Percentiles rank a stretch among this genome's conserved stretches.
Evolutionary conservation across 2,113 vertebrate genomes (phyloP).

Genomic region (Forbesichthys agassizii): DNA sequence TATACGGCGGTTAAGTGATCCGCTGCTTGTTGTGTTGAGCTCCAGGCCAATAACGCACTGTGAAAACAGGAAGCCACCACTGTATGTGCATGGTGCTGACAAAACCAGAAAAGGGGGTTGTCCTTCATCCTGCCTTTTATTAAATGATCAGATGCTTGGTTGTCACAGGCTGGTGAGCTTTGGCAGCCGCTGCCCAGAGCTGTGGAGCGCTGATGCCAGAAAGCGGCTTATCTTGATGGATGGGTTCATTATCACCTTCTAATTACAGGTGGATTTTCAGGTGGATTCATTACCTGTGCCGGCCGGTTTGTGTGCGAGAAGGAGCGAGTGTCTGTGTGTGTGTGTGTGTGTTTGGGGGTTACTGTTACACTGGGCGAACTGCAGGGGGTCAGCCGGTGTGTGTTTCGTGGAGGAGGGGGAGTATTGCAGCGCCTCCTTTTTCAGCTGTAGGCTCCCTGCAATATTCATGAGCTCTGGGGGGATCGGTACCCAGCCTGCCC

Average conservation of each 20-base stretch:
- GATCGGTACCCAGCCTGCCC: conserved; percentile 51
- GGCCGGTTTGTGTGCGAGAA: conserved; percentile 48
- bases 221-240: conserved; percentile 80
- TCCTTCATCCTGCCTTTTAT: conserved; percentile 56
- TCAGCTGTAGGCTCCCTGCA: conserved; percentile 72
- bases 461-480: conserved; percentile 74
- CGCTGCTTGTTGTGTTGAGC: neutral
- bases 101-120: neutral
- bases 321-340: conserved; percentile 12
- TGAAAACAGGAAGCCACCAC: conserved; percentile 10
- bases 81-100: conserved; percentile 3
- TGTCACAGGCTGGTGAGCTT: conserved; percentile 57
- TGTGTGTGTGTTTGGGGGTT: conserved; percentile 42
- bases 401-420: conserved; percentile 30
- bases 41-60: neutral
- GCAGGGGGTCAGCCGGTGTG: conserved; percentile 68
- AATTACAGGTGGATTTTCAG: conserved; percentile 87
- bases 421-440: conserved; percentile 69
- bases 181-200: conserved; percentile 53
- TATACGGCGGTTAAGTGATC: conserved; percentile 3
- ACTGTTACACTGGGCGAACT: conserved; percentile 61
- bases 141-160: conserved; percentile 63
- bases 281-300: conserved; percentile 80
- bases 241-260: conserved; percentile 85
- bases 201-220: conserved; percentile 58